Conservation (phyloP, 2,888 invertebrate genomes). For the Lingula anatina region DNA sequence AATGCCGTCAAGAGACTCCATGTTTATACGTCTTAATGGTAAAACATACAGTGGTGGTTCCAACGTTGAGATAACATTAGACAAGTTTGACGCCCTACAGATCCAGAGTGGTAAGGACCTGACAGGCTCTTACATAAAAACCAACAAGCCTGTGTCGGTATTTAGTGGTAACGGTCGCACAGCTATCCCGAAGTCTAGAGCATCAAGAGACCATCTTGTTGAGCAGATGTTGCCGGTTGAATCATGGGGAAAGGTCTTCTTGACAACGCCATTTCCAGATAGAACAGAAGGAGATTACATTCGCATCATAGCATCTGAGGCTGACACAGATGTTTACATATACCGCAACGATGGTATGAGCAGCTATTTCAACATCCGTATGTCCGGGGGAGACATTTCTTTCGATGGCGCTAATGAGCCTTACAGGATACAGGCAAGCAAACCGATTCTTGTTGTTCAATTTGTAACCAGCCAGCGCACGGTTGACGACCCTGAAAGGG, state of each 20-base stretch:
- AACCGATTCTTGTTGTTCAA: conserved; percentile 20
- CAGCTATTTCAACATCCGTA: too few species aligned
- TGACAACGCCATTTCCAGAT: conserved; percentile 15
- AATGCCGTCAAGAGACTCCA: too few species aligned
- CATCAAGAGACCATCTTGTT: conserved; percentile 22
- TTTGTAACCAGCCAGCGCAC: conserved; percentile 19
- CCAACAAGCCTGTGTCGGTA: conserved; percentile 24
- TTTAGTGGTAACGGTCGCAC: conserved; percentile 31
- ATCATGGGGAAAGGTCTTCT: conserved; percentile 18
- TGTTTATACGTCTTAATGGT: too few species aligned
- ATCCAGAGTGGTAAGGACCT: conserved; percentile 18
- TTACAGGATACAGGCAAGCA: conserved; percentile 5
- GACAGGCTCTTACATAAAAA: conserved; percentile 23
- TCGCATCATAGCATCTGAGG: conserved; percentile 6
- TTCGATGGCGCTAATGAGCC: too few species aligned
- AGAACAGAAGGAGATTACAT: conserved; percentile 15
- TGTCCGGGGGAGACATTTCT: too few species aligned
- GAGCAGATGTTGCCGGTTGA: conserved; percentile 16
- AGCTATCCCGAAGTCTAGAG: conserved; percentile 17
- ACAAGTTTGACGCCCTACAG: too few species aligned
- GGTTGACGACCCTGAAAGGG: conserved; percentile 11
- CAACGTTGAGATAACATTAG: too few species aligned
- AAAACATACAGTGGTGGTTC: too few species aligned
- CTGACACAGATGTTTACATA: too few species aligned
- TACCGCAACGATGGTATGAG: too few species aligned